These are phyloP conservation scores for Platycnemis pennipes DNA, from an alignment of 2,888 invertebrate species.

Conservation along the genomic window DNA sequence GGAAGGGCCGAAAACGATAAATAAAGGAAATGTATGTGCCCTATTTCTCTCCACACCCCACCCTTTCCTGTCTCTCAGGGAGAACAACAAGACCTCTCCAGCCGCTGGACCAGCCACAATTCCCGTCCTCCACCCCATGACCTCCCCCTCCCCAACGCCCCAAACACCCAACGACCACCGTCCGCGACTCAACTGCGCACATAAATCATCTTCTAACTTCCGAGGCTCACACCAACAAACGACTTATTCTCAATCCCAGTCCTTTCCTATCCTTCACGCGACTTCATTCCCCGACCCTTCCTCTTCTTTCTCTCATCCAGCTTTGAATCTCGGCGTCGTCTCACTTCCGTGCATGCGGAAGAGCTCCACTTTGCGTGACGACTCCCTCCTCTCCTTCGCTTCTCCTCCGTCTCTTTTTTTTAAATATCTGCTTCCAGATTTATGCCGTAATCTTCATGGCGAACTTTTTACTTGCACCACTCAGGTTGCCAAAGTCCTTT, in stretches of 20 bases:
- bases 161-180: background rate
- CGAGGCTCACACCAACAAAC: background rate
- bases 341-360: background rate
- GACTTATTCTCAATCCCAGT: background rate
- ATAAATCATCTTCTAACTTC: constrained; percentile 21
- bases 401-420: background rate
- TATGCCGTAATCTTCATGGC: background rate
- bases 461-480: background rate
- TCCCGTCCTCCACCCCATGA: background rate
- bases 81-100: background rate
- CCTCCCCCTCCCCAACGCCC: background rate
- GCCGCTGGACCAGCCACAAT: background rate
- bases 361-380: background rate
- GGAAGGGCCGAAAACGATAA: constrained; percentile 6
- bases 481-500: background rate
- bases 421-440: background rate
- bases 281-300: background rate
- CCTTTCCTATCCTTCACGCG: background rate
- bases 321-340: too few relatives aligned
- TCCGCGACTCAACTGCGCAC: background rate
- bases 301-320: background rate
- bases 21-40: constrained; percentile 35
- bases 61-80: background rate
- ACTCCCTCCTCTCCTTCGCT: background rate
- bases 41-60: constrained; percentile 17